A percentile compares a stretch with the other conserved stretches of the same genome.
Conservation (phyloP, 2,113 vertebrate species). For the Calonectris borealis region DNA sequence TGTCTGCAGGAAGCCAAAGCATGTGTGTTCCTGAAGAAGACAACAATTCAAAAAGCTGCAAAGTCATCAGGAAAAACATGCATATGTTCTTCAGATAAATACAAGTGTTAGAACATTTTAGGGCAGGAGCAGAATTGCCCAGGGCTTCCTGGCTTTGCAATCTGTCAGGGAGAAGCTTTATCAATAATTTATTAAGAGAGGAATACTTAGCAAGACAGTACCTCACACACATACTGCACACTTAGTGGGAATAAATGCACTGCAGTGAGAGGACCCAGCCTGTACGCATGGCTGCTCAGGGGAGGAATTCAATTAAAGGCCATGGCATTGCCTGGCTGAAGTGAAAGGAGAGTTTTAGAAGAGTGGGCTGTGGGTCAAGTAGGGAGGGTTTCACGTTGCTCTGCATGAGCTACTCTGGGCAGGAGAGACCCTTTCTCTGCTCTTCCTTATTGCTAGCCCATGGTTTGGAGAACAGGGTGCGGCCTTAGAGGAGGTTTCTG, state of each 20-base stretch:
- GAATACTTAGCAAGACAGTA: not conserved
- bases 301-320: not conserved
- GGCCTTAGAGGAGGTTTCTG: not conserved
- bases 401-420: not conserved
- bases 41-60: not conserved
- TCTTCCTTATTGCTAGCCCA: not conserved
- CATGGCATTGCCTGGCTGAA: not conserved
- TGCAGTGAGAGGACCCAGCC: not conserved
- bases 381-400: accelerated
- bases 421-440: not conserved
- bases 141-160: not conserved
- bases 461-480: not conserved
- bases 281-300: accelerated
- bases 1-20: not conserved
- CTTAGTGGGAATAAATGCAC: not conserved
- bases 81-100: constrained; percentile 1
- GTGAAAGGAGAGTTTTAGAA: not conserved
- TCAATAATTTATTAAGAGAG: constrained; percentile 47
- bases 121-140: constrained; percentile 8
- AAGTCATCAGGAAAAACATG: not conserved
- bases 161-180: constrained; percentile 4
- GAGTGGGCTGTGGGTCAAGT: not conserved
- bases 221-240: accelerated
- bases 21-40: not conserved
- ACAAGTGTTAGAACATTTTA: not conserved